These are phyloP conservation scores for Helicoverpa assulta DNA, from an alignment of 2,888 invertebrate species.

Conservation along the genomic window DNA sequence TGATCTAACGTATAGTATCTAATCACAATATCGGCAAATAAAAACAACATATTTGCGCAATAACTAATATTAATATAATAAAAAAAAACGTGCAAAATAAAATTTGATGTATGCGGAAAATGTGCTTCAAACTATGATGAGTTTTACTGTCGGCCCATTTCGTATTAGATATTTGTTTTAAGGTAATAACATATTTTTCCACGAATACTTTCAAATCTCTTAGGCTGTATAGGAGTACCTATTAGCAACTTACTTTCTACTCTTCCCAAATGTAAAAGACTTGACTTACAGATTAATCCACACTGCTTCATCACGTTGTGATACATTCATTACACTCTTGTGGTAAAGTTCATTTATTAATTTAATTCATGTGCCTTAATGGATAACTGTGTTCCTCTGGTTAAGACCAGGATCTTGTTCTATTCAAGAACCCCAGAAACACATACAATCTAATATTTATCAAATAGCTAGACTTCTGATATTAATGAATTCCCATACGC, in stretches of 20 bases:
- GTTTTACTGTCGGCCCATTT: slow-evolving; percentile 37
- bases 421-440: neutral
- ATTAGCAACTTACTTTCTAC: neutral
- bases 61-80: slow-evolving; percentile 3
- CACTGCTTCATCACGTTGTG: slow-evolving; percentile 10
- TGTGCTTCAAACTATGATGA: slow-evolving; percentile 17
- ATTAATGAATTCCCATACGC: neutral
- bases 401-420: slow-evolving; percentile 14
- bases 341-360: slow-evolving; percentile 15
- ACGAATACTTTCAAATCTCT: neutral
- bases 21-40: slow-evolving; percentile 21
- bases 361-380: slow-evolving; percentile 14
- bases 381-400: slow-evolving; percentile 20
- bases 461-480: neutral
- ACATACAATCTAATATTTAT: neutral
- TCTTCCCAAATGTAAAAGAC: slow-evolving; percentile 15
- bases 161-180: slow-evolving; percentile 22
- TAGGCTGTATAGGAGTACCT: neutral
- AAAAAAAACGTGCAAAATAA: neutral
- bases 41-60: slow-evolving; percentile 7
- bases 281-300: slow-evolving; percentile 38
- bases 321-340: slow-evolving; percentile 8
- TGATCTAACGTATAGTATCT: slow-evolving; percentile 31
- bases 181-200: neutral
- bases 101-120: slow-evolving; percentile 19